A percentile compares a stretch with the other conserved stretches of the same genome.
These are phyloP conservation scores for Ancistrus triradiatus DNA, from an alignment of 2,113 vertebrate genomes.

Conservation along the genomic window DNA sequence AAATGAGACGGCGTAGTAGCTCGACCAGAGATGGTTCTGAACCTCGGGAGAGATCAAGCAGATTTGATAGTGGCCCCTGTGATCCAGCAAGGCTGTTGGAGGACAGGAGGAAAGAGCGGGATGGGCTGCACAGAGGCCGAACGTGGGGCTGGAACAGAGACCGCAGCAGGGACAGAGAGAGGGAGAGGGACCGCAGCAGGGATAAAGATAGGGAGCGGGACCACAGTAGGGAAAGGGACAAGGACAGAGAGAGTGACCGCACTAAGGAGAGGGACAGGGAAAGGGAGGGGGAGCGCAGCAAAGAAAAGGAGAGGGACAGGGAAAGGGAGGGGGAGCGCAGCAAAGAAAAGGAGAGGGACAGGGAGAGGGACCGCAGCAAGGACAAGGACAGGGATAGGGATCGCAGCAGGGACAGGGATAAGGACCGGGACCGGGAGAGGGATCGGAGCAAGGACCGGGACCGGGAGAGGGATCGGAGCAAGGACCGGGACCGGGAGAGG, in stretches of 20 bases:
- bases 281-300: constrained; percentile 44
- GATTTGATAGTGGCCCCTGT: constrained; percentile 77
- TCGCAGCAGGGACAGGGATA: constrained; percentile 43
- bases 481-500: constrained; percentile 11
- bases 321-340: constrained; percentile 45
- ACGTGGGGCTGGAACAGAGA: constrained; percentile 63
- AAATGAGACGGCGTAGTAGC: constrained; percentile 76
- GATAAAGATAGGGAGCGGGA: constrained; percentile 56
- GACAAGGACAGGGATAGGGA: constrained; percentile 74
- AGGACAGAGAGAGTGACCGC: constrained; percentile 56
- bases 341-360: constrained; percentile 71
- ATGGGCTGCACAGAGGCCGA: constrained; percentile 52
- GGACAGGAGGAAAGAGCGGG: constrained; percentile 76
- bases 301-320: constrained; percentile 60
- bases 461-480: not conserved
- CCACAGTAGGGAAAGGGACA: constrained; percentile 43
- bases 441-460: constrained; percentile 68
- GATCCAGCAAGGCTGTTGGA: constrained; percentile 78
- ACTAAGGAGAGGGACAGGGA: constrained; percentile 53
- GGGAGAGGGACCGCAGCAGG: constrained; percentile 28
- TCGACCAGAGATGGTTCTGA: constrained; percentile 61
- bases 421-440: constrained; percentile 36
- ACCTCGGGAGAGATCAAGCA: constrained; percentile 70
- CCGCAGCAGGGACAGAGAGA: constrained; percentile 45
- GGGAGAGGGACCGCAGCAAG: constrained; percentile 62